Evolutionary conservation across 2,113 vertebrate genomes (phyloP).

Genomic region (Macroglossus sobrinus): DNA sequence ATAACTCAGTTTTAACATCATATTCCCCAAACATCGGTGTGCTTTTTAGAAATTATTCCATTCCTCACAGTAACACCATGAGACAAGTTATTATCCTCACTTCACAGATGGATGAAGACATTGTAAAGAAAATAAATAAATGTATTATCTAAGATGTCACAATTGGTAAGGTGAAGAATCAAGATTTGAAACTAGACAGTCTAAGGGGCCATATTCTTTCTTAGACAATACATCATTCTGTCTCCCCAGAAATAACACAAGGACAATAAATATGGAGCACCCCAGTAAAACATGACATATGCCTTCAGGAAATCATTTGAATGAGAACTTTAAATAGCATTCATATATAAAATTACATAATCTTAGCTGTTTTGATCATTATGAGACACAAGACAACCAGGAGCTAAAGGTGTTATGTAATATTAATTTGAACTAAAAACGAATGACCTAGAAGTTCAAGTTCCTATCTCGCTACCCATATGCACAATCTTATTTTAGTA

Average conservation of each 20-base stretch:
- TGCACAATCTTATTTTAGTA: slow-evolving; percentile 56
- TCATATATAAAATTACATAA: not conserved
- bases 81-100: not conserved
- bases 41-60: not conserved
- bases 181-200: not conserved
- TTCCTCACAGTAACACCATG: not conserved
- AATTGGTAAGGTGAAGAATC: not conserved
- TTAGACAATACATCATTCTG: not conserved
- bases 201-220: not conserved
- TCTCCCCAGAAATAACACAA: slow-evolving; percentile 2
- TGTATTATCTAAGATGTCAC: not conserved
- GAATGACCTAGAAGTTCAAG: slow-evolving; percentile 55
- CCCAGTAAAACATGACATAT: not conserved
- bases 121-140: not conserved
- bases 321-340: not conserved
- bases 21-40: not conserved
- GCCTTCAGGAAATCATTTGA: not conserved
- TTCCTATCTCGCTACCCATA: slow-evolving; percentile 5
- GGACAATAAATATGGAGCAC: not conserved
- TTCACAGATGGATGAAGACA: not conserved
- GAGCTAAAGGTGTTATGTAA: not conserved
- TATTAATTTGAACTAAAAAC: slow-evolving; percentile 50
- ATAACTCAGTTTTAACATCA: not conserved
- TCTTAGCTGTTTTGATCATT: not conserved
- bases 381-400: not conserved